A percentile compares a stretch with the other conserved stretches of the same genome.
These are phyloP conservation scores for Coryphaenoides rupestris DNA, from an alignment of 2,113 vertebrate species.

Conservation along the genomic window DNA sequence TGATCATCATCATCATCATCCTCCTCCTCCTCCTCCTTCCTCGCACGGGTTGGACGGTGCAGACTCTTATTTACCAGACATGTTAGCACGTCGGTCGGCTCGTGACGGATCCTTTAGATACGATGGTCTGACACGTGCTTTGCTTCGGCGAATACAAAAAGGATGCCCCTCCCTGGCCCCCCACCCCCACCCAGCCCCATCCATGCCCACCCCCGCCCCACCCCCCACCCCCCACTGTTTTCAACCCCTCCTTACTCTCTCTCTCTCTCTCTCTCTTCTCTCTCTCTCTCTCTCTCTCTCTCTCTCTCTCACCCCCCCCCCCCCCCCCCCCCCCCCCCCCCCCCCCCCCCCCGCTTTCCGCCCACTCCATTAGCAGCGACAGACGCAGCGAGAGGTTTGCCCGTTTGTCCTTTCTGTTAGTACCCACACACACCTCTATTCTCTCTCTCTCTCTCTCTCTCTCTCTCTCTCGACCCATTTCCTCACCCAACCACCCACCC, in stretches of 20 bases:
- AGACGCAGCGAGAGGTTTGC: background rate
- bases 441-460: background rate
- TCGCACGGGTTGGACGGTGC: no score
- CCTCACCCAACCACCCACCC: background rate
- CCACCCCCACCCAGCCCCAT: no score
- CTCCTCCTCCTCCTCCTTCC: no score
- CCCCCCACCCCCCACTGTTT: background rate
- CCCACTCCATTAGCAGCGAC: constrained; percentile 11
- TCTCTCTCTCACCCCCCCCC: background rate
- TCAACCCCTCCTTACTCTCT: background rate
- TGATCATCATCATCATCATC: no score
- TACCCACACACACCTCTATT: background rate
- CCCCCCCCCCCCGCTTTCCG: background rate
- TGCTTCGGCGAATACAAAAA: no score
- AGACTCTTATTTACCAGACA: no score
- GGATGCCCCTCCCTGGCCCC: background rate
- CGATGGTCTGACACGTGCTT: no score
- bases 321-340: background rate
- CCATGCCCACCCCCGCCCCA: no score
- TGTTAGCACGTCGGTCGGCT: no score
- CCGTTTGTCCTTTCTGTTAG: background rate
- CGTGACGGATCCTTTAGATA: no score
- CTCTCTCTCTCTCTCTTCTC: background rate
- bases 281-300: background rate
- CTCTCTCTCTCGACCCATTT: background rate